phyloP scores from a whole-genome alignment of 2,113 vertebrate genomes.

The Platysternon megacephalum region DNA sequence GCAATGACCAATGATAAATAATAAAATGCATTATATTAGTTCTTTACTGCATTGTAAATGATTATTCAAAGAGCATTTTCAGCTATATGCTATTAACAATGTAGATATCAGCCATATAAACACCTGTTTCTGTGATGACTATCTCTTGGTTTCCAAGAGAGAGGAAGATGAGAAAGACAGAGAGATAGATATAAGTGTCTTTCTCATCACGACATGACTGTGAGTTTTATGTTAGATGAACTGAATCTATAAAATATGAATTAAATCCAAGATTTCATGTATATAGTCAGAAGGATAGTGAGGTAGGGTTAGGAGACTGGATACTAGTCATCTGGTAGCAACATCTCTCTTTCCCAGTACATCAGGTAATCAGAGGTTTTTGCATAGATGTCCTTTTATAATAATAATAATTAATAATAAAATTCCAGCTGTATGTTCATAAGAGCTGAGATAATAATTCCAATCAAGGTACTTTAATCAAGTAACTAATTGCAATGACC shows the following conservation, averaged over 20 bases:
- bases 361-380: not conserved
- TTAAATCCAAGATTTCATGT: slow-evolving; percentile 47
- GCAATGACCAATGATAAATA: not conserved
- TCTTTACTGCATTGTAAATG: slow-evolving; percentile 38
- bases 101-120: not conserved
- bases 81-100: slow-evolving; percentile 15
- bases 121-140: slow-evolving; percentile 62
- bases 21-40: not conserved
- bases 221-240: slow-evolving; percentile 34
- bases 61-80: slow-evolving; percentile 6
- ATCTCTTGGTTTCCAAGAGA: slow-evolving; percentile 38
- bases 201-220: slow-evolving; percentile 65
- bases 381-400: not conserved
- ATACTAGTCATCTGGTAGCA: not conserved
- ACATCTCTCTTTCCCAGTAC: not conserved
- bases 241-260: slow-evolving; percentile 39
- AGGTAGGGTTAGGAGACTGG: not conserved
- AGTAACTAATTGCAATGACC: not conserved
- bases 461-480: not conserved
- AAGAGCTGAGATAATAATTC: not conserved
- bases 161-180: slow-evolving; percentile 49
- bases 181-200: slow-evolving; percentile 35
- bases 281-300: not conserved
- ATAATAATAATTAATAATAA: not conserved
- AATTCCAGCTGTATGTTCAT: not conserved